These are phyloP conservation scores for Drosophila suzukii DNA, from an alignment of 1,140 invertebrate genomes.

Conservation along the genomic window DNA sequence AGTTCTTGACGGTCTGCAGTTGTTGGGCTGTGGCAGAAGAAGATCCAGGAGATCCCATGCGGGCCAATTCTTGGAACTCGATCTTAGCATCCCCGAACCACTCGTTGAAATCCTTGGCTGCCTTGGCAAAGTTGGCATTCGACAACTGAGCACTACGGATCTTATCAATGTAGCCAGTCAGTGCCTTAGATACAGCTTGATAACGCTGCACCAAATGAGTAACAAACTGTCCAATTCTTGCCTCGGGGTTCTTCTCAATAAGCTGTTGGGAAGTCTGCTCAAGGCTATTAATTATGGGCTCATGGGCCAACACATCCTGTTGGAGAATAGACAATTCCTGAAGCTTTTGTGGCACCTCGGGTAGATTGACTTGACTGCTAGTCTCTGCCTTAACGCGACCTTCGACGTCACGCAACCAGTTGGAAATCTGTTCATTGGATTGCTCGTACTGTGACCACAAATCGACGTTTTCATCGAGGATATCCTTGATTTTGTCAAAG, in stretches of 20 bases:
- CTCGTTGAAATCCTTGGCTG: slow-evolving; percentile 89
- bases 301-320: slow-evolving; percentile 87
- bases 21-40: slow-evolving; percentile 80
- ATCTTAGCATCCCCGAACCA: slow-evolving; percentile 92
- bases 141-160: slow-evolving; percentile 88
- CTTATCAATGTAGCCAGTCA: slow-evolving; percentile 88
- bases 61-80: slow-evolving; percentile 80
- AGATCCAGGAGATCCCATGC: slow-evolving; percentile 83
- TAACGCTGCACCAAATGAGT: slow-evolving; percentile 91
- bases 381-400: slow-evolving; percentile 90
- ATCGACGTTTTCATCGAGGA: slow-evolving; percentile 90
- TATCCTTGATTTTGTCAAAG: slow-evolving; percentile 88
- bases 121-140: slow-evolving; percentile 88
- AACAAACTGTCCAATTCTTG: slow-evolving; percentile 91
- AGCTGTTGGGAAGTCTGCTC: slow-evolving; percentile 89
- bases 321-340: slow-evolving; percentile 88
- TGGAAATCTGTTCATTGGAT: slow-evolving; percentile 90
- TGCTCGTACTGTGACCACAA: slow-evolving; percentile 93
- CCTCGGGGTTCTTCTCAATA: slow-evolving; percentile 91
- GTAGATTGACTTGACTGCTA: slow-evolving; percentile 88
- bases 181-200: slow-evolving; percentile 90
- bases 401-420: slow-evolving; percentile 95
- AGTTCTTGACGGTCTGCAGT: slow-evolving; percentile 83
- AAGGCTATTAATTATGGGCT: slow-evolving; percentile 88
- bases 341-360: slow-evolving; percentile 90